These are phyloP conservation scores for Engystomops pustulosus DNA, from an alignment of 2,113 vertebrate species.

Conservation along the genomic window DNA sequence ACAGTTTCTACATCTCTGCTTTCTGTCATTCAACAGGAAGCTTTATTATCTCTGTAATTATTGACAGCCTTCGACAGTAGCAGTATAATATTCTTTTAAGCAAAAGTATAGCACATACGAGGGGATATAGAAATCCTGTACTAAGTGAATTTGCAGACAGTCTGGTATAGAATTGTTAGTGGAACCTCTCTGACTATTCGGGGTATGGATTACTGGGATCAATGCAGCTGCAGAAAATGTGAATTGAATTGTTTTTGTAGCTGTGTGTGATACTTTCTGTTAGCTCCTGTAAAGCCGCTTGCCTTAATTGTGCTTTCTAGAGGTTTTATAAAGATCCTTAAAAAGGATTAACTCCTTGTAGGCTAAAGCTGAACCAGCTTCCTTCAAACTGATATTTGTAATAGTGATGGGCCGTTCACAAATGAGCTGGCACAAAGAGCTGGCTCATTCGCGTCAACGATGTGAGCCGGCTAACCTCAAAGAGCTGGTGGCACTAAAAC, in stretches of 20 bases:
- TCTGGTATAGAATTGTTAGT: background rate
- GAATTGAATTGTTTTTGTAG: slow-evolving; percentile 40
- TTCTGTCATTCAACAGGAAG: no score
- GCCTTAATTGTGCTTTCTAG: slow-evolving; percentile 3
- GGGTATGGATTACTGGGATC: slow-evolving; percentile 31
- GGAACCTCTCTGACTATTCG: slow-evolving; percentile 4
- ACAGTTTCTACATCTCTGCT: no score
- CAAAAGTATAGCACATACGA: background rate
- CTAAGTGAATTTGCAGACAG: slow-evolving; percentile 1
- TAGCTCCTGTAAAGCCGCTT: slow-evolving; percentile 14
- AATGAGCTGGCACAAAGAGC: no score
- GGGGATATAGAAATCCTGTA: background rate
- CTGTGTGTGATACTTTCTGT: slow-evolving; percentile 25
- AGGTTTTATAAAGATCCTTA: slow-evolving; percentile 29
- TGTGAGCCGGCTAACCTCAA: no score
- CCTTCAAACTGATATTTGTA: background rate
- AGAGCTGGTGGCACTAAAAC: no score
- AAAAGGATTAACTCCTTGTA: slow-evolving; percentile 29
- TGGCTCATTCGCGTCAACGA: no score
- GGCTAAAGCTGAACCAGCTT: background rate
- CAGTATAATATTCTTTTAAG: background rate
- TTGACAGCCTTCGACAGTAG: background rate
- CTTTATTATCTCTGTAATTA: background rate
- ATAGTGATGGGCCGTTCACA: no score
- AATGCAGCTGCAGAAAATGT: slow-evolving; percentile 30